Evolutionary conservation across 2,888 invertebrate species (phyloP).

Genomic region (Conistra vaccinii): DNA sequence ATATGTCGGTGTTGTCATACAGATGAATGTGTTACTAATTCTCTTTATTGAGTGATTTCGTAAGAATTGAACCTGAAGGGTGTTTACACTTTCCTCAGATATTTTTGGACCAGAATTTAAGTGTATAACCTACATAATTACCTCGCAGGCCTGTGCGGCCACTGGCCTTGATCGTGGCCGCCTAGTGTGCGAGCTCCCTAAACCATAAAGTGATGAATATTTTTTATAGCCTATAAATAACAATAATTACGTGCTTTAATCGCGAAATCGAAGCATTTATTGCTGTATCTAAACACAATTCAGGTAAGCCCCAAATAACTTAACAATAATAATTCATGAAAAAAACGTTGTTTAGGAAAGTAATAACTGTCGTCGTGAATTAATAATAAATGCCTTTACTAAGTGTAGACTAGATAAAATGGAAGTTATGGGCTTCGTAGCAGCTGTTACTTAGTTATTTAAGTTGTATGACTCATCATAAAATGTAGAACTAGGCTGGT

Average conservation of each 20-base stretch:
- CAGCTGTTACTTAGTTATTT: slow-evolving; percentile 17
- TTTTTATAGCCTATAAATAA: slow-evolving; percentile 13
- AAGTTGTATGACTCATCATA: slow-evolving; percentile 29
- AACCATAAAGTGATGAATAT: background rate
- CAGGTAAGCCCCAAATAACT: slow-evolving; percentile 3
- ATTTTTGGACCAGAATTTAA: background rate
- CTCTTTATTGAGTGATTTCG: background rate
- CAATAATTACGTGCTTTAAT: background rate
- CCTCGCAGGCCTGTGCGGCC: background rate
- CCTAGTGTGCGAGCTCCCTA: background rate
- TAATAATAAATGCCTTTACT: slow-evolving; percentile 14
- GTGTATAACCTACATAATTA: too few relatives aligned
- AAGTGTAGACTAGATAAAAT: slow-evolving; percentile 27
- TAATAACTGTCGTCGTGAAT: slow-evolving; percentile 29
- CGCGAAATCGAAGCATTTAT: slow-evolving; percentile 12
- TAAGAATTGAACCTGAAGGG: too few relatives aligned
- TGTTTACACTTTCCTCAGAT: too few relatives aligned
- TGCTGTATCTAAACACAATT: slow-evolving; percentile 10
- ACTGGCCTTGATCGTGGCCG: background rate
- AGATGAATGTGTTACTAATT: background rate
- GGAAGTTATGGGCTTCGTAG: background rate
- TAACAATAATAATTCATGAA: background rate
- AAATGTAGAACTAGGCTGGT: slow-evolving; percentile 12
- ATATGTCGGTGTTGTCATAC: too few relatives aligned
- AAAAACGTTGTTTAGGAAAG: slow-evolving; percentile 11